phyloP scores from a whole-genome alignment of 2,888 invertebrate genomes.

The Seladonia tumulorum region DNA sequence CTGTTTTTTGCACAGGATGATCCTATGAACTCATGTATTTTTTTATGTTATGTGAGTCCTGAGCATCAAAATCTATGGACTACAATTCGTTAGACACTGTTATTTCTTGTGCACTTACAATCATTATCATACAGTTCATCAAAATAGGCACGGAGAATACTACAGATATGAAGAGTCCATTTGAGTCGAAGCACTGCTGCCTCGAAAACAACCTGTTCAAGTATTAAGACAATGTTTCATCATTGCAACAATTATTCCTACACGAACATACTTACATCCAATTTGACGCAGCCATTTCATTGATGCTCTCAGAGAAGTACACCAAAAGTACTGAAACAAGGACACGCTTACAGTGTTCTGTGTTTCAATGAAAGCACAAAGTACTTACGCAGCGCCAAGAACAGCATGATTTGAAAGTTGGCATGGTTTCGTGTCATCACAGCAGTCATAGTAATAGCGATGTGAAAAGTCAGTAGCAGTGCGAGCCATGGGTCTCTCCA shows the following conservation, averaged over 20 bases:
- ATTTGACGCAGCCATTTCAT: constrained; percentile 94
- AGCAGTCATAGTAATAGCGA: constrained; percentile 91
- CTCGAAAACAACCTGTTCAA: constrained; percentile 90
- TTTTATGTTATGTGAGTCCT: neutral
- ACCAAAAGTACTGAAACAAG: constrained; percentile 90
- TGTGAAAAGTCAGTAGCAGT: constrained; percentile 90
- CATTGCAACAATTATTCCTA: neutral
- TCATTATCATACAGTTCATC: constrained; percentile 96
- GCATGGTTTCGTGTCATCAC: constrained; percentile 93
- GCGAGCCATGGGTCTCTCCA: constrained; percentile 96
- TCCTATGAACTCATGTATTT: neutral
- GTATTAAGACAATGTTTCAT: neutral
- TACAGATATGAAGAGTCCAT: constrained; percentile 96
- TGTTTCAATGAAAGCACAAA: neutral
- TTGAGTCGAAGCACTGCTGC: constrained; percentile 97
- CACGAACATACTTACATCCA: constrained; percentile 87
- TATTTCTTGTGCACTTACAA: constrained; percentile 89
- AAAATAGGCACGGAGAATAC: constrained; percentile 97
- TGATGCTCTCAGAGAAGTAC: constrained; percentile 95
- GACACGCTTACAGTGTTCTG: neutral
- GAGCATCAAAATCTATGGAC: neutral
- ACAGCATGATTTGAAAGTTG: constrained; percentile 93
- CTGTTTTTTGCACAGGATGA: neutral
- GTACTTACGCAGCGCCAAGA: constrained; percentile 91
- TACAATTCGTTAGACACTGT: neutral